Conservation (phyloP, 2,113 vertebrate genomes). For the Sphyrna mokarran region DNA sequence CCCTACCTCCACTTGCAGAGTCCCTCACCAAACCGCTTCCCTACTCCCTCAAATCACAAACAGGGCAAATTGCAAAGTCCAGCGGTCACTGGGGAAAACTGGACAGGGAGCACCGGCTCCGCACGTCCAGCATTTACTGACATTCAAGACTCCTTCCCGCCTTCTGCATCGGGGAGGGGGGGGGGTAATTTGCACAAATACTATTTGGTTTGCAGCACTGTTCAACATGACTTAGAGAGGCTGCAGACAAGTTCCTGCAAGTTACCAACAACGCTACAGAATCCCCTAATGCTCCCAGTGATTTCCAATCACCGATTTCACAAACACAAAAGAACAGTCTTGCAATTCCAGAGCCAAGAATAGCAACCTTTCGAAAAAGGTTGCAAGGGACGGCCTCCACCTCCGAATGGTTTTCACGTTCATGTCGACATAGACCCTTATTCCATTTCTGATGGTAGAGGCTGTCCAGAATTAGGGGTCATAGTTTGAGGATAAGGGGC, state of each 20-base stretch:
- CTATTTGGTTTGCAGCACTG: not conserved
- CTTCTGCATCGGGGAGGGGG: not conserved
- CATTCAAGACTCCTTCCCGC: not conserved
- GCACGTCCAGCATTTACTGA: not conserved
- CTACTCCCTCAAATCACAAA: not conserved
- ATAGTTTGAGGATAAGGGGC: too few relatives aligned
- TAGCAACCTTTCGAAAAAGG: not conserved
- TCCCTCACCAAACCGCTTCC: not conserved
- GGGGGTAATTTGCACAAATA: not conserved
- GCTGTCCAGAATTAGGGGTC: too few relatives aligned
- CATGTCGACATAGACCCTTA: too few relatives aligned
- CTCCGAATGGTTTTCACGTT: too few relatives aligned
- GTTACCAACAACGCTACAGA: not conserved
- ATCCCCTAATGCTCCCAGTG: not conserved
- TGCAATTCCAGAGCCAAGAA: not conserved
- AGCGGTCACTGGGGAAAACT: not conserved
- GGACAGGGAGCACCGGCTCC: too few relatives aligned
- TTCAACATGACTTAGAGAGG: not conserved
- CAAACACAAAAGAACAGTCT: not conserved
- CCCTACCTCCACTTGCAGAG: not conserved
- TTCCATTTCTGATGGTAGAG: too few relatives aligned
- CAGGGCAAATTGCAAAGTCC: not conserved
- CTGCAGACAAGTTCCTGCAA: not conserved
- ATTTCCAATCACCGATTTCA: not conserved
- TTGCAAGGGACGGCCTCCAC: not conserved